Percentiles rank a stretch among this genome's conserved stretches.
Evolutionary conservation across 2,888 invertebrate genomes (phyloP).

Genomic region (Torymus auratus): DNA sequence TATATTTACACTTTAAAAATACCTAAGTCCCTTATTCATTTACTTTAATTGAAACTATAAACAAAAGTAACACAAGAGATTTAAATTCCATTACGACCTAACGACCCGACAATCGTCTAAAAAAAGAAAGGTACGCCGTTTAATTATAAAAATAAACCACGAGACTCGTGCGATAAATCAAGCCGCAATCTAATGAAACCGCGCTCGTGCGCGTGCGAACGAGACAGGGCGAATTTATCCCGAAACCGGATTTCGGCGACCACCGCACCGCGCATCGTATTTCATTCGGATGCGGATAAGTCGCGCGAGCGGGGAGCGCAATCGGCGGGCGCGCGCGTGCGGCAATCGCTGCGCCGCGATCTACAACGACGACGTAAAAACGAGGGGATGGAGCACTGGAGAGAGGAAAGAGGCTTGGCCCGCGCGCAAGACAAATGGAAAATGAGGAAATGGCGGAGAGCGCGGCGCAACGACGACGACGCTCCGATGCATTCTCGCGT

Average conservation of each 20-base stretch:
- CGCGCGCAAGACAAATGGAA: constrained; percentile 52
- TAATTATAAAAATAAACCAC: background rate
- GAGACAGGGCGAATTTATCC: constrained; percentile 17
- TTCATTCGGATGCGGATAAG: constrained; percentile 52
- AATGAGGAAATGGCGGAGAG: constrained; percentile 52
- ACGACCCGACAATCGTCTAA: too few species aligned
- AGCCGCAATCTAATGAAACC: too few species aligned
- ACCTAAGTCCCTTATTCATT: too few species aligned
- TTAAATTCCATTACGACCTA: too few species aligned
- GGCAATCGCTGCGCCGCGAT: constrained; percentile 46
- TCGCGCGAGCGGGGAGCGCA: constrained; percentile 15
- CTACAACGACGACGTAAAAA: constrained; percentile 6
- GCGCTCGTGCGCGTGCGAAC: background rate
- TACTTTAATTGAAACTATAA: too few species aligned
- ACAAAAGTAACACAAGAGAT: too few species aligned
- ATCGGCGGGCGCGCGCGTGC: constrained; percentile 11
- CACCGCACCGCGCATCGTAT: constrained; percentile 22
- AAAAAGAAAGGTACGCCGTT: background rate
- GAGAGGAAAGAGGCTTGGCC: constrained; percentile 35
- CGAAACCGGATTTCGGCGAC: constrained; percentile 40
- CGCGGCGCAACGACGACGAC: background rate
- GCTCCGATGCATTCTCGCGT: constrained; percentile 63
- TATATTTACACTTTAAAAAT: too few species aligned
- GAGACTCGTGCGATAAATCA: background rate
- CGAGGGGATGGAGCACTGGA: background rate